Evolutionary conservation across 2,888 invertebrate species (phyloP).

Genomic region (Cotesia congregata): DNA sequence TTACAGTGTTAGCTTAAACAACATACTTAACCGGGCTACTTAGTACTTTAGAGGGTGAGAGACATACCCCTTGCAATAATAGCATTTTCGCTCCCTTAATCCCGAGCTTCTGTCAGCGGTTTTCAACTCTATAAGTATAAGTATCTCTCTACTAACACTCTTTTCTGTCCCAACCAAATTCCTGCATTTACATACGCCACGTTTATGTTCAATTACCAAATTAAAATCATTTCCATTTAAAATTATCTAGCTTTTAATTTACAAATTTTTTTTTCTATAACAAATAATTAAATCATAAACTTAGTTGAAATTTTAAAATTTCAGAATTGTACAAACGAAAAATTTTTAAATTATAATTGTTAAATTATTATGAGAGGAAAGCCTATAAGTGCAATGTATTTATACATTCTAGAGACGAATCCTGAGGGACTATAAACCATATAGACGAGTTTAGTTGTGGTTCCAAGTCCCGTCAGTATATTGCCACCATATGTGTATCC

Average conservation of each 20-base stretch:
- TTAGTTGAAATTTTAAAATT: background rate
- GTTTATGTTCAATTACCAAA: background rate
- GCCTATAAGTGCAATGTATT: background rate
- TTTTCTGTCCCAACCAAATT: background rate
- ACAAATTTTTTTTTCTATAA: background rate
- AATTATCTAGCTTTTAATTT: background rate
- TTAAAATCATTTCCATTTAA: background rate
- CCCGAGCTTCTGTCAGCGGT: slow-evolving; percentile 11
- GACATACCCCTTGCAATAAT: slow-evolving; percentile 68
- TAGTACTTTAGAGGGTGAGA: slow-evolving; percentile 59
- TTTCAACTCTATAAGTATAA: background rate
- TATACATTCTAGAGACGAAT: background rate
- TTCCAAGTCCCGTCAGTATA: slow-evolving; percentile 29
- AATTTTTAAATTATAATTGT: background rate
- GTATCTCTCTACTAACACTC: background rate
- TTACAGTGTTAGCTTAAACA: slow-evolving; percentile 69
- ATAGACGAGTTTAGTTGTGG: slow-evolving; percentile 11
- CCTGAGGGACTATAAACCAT: background rate
- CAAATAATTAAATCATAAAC: background rate
- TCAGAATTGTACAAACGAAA: background rate
- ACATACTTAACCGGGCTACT: slow-evolving; percentile 70
- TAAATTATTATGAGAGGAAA: background rate
- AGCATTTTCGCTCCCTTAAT: slow-evolving; percentile 58
- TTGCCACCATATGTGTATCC: slow-evolving; percentile 56
- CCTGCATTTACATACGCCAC: background rate